phyloP scores from a whole-genome alignment of 2,113 vertebrate species.

The Raphicerus campestris region DNA sequence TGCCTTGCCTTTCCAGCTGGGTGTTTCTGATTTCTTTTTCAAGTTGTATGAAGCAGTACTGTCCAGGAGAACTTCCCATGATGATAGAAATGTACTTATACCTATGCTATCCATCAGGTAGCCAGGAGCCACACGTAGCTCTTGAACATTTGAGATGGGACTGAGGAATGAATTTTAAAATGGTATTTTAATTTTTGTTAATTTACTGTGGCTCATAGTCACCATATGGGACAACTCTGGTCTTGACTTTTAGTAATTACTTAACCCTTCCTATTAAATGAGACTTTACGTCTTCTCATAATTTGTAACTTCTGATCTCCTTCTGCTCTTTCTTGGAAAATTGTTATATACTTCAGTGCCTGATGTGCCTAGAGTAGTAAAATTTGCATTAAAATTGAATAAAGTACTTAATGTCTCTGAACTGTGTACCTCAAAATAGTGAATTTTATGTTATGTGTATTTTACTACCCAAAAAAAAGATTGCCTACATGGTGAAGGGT shows the following conservation, averaged over 20 bases:
- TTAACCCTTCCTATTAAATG: neutral
- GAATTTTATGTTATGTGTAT: neutral
- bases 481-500: neutral
- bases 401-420: neutral
- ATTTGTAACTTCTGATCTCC: neutral
- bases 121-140: neutral
- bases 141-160: neutral
- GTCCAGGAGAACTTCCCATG: neutral
- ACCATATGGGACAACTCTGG: neutral
- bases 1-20: neutral
- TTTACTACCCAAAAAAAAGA: neutral
- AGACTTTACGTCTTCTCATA: neutral
- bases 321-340: neutral
- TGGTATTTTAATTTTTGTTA: neutral
- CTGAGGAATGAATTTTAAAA: neutral
- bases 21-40: neutral
- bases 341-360: neutral
- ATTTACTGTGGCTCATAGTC: neutral
- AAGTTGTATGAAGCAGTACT: neutral
- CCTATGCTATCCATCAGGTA: neutral
- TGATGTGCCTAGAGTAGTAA: neutral
- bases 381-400: neutral
- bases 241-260: neutral
- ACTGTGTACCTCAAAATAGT: neutral
- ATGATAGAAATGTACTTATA: neutral